Evolutionary conservation across 1,140 invertebrate genomes (phyloP), one percentile per base, ranked within the genome.

Genomic region (Drosophila sp.): DNA sequence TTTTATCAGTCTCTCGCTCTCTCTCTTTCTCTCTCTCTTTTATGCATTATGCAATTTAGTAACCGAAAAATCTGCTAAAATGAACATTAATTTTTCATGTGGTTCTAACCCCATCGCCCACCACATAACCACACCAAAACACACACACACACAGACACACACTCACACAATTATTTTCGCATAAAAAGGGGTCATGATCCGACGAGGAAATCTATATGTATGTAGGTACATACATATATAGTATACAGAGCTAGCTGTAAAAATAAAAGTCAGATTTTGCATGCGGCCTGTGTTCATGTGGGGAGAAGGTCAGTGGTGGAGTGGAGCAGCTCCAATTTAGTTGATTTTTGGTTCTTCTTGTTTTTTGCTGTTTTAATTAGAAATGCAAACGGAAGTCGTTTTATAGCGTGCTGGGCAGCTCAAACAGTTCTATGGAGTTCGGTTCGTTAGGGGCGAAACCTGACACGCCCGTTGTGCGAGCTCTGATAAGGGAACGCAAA

Each of bases 301-400:
- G 10, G n/a, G 33, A 10, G 40, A 55, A 47, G 68, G 62, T 65
- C 33, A 57, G 8, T 11, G 54, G 33, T 17, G 57, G 30, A 17
- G 17, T 55, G 7, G 11, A 50, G 44, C 27, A 62, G 10, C 47
- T 33, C 33, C 50, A 50, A 62, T 69, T 73, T 63, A 60, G 72
- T 50, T 58, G 60, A 54, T 65, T 58, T 61, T 57, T 27, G 44
- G 7, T 27, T 10, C 50, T 55, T 61, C 35, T 74, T 33, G 30
- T 50, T 10, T 55, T 35, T 50, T 60, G 38, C 67, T 57, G 62
- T 61, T 66, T 80, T 85, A 85, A 84, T 84, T 84, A 84, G 73
- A 80, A 85, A 77, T 63, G 56, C 60, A 80, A 84, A 68, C 76
- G 80, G 66, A 85, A 84, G 66, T 80, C 65, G 44, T 63, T 84